Evolutionary conservation across 1,140 invertebrate species (phyloP).

Genomic region (Trypoxylus dichotomus): DNA sequence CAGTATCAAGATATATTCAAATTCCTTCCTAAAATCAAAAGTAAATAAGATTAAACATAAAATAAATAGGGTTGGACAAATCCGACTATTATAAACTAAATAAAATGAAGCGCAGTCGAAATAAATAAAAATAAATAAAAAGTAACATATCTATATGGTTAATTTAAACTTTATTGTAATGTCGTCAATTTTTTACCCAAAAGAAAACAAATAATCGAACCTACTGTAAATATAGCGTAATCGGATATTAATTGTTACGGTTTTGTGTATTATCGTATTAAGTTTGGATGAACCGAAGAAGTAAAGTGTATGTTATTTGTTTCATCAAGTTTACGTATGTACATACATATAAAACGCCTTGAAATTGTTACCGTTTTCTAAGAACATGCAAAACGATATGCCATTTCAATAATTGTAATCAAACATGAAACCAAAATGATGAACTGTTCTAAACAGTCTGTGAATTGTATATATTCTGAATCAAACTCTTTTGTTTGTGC

Average conservation of each 20-base stretch:
- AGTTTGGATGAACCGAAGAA: background rate
- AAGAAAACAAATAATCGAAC: background rate
- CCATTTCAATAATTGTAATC: background rate
- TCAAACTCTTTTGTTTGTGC: constrained; percentile 8
- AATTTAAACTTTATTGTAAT: background rate
- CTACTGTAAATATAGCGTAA: background rate
- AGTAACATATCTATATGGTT: background rate
- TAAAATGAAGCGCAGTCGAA: background rate
- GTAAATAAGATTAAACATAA: background rate
- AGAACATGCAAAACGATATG: background rate
- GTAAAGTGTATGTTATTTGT: constrained; percentile 12
- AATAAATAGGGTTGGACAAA: background rate
- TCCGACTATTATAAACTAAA: background rate
- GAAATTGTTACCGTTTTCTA: constrained; percentile 9
- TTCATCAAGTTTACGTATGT: background rate
- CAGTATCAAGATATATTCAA: constrained; percentile 14
- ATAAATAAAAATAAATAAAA: background rate
- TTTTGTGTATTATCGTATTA: background rate
- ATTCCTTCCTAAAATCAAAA: background rate
- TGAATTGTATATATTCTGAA: constrained; percentile 4
- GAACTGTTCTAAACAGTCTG: background rate
- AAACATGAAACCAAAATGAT: background rate
- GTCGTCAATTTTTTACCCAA: constrained; percentile 6
- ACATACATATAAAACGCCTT: background rate
- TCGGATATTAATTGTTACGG: background rate